Evolutionary conservation across 2,797 vertebrate genomes (phyloP).

Genomic region (Okamejei kenojei): DNA sequence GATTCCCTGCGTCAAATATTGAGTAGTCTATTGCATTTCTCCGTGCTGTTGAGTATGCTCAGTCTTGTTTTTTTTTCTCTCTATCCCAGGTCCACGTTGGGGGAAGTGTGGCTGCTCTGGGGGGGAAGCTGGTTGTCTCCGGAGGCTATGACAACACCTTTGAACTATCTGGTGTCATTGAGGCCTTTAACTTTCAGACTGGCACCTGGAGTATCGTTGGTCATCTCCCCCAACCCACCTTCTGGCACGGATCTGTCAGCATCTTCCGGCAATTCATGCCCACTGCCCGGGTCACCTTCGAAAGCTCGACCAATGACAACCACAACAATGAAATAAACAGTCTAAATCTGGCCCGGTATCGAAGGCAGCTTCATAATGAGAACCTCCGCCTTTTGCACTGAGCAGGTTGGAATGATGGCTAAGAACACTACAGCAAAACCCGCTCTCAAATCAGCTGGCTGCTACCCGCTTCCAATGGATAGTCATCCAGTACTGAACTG

Average conservation of each 20-base stretch:
- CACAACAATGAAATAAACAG: conserved; percentile 60
- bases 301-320: conserved; percentile 55
- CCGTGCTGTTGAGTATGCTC: not conserved
- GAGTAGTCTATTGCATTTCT: not conserved
- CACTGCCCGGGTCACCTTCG: conserved; percentile 61
- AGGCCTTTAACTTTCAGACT: conserved; percentile 71
- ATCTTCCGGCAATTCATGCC: conserved; percentile 99
- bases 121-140: conserved; percentile 83
- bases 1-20: not conserved
- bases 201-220: conserved; percentile 71
- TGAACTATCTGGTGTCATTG: conserved; percentile 87
- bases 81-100: conserved; percentile 80
- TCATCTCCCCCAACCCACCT: conserved; percentile 84
- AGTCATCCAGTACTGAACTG: not conserved
- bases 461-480: not conserved
- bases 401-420: conserved; percentile 27
- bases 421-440: not conserved
- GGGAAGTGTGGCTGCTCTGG: conserved; percentile 81
- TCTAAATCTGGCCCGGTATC: conserved; percentile 60
- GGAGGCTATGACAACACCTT: conserved; percentile 93
- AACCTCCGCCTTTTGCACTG: conserved; percentile 54
- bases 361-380: conserved; percentile 48
- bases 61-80: not conserved
- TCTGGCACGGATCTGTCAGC: conserved; percentile 97
- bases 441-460: not conserved